Evolutionary conservation across 2,797 vertebrate genomes (phyloP), one percentile per base, ranked within the genome.

Genomic region (Lates japonicus): DNA sequence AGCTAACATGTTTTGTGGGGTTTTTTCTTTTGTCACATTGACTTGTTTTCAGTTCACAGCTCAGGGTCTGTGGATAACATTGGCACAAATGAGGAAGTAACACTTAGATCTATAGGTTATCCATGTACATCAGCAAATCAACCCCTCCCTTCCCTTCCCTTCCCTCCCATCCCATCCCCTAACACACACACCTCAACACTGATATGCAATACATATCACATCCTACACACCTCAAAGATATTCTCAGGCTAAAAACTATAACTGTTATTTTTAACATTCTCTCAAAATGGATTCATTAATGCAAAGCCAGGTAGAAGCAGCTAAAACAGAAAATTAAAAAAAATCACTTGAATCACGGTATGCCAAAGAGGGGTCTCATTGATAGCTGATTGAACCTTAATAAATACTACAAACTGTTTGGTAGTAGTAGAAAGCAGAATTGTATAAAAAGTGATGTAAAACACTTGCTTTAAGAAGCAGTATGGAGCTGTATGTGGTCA

Each of bases 1-100:
- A 91, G 87, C 78, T 65, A 86, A 84, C 49, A 1, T 70, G 44
- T 46, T 70, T 37, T 65, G 12, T 25, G 11, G 29, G 59, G 12
- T n/a, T 17, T 41, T 31, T 39, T 61, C 65, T 78, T 78, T 80
- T 68, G 76, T 87, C 79, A 84, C 76, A 84, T 64, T 72, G 75
- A 88, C 76, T 81, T 57, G 79, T 85, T 82, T 88, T 88, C 76
- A 85, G 80, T 91, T 93, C 92, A 93, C 92, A 92, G 91, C 88
- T 92, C 87, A 84, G 85, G 87, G 88, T 94, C 88, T 87, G 90
- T 88, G 90, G 87, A 90, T 76, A 90, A 92, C 83, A 85, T 90
- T 92, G 93, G 92, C 92, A 93, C 93, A 87, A 87, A 90, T 83
- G 70, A 91, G 78, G 76, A 90, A 85, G 85, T 86, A 89, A 93